phyloP scores from a whole-genome alignment of 2,888 invertebrate species.

The Suillia variegata region DNA sequence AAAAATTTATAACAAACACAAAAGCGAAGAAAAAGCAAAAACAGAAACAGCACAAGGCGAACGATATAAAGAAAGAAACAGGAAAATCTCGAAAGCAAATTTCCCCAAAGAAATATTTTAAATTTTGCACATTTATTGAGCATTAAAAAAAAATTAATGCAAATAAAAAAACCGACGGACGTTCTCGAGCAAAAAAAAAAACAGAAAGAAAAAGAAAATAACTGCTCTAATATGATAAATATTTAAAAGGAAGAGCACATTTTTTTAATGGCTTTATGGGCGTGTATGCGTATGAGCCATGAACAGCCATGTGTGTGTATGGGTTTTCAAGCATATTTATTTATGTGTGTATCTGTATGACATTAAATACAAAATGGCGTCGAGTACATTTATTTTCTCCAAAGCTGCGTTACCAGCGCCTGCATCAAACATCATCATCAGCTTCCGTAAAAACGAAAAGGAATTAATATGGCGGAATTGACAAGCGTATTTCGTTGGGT shows the following conservation, averaged over 20 bases:
- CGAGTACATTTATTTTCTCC: no score
- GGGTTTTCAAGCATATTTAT: no score
- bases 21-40: not conserved
- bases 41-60: conserved; percentile 11
- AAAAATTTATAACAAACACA: conserved; percentile 37
- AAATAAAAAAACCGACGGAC: no score
- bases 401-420: no score
- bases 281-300: not conserved
- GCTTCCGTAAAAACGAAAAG: no score
- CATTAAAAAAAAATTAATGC: conserved; percentile 12
- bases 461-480: not conserved
- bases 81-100: conserved; percentile 6
- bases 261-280: not conserved
- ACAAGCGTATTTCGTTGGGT: no score
- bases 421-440: no score
- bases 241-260: not conserved
- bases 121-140: conserved; percentile 12
- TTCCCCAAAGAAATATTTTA: not conserved
- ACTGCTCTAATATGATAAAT: not conserved
- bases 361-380: conserved; percentile 18
- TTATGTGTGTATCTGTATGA: not conserved
- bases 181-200: no score
- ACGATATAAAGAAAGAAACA: conserved; percentile 5
- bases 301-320: no score
- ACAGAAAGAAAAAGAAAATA: conserved; percentile 6